Evolutionary conservation across 2,888 invertebrate genomes (phyloP).

Genomic region (Dasysyrphus albostriatus): DNA sequence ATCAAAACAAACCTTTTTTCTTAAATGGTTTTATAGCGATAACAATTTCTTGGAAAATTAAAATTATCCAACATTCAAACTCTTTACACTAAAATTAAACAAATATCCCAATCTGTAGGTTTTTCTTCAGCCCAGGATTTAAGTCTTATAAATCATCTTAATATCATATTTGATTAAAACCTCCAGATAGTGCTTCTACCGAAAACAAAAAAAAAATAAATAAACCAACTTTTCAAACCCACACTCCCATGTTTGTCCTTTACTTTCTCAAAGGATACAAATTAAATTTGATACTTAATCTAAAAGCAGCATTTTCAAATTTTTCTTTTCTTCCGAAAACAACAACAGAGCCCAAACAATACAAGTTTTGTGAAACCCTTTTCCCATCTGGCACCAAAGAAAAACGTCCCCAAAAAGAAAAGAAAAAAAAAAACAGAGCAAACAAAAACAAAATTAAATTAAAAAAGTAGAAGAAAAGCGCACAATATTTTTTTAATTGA

Average conservation of each 20-base stretch:
- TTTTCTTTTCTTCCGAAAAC: neutral
- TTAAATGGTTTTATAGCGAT: no score
- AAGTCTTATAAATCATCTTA: neutral
- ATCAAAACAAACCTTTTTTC: no score
- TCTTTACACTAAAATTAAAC: no score
- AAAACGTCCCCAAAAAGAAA: slow-evolving; percentile 4
- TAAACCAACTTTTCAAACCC: slow-evolving; percentile 1
- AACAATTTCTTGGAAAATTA: no score
- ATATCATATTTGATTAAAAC: slow-evolving; percentile 10
- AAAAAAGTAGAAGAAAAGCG: neutral
- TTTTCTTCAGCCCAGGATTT: neutral
- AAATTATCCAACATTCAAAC: no score
- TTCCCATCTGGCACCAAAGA: neutral
- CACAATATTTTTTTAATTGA: slow-evolving; percentile 42
- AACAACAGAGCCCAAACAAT: slow-evolving; percentile 1
- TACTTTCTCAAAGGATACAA: slow-evolving; percentile 19
- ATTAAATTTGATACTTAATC: slow-evolving; percentile 34
- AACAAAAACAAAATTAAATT: neutral
- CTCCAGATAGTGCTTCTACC: neutral
- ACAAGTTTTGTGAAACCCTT: slow-evolving; percentile 2
- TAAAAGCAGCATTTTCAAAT: slow-evolving; percentile 11
- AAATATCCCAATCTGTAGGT: neutral
- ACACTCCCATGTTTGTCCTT: slow-evolving; percentile 2
- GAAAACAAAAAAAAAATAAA: neutral
- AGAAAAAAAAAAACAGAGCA: neutral